Evolutionary conservation across 2,888 invertebrate genomes (phyloP), one percentile per base, ranked within the genome.

Genomic region (Athalia rosae): DNA sequence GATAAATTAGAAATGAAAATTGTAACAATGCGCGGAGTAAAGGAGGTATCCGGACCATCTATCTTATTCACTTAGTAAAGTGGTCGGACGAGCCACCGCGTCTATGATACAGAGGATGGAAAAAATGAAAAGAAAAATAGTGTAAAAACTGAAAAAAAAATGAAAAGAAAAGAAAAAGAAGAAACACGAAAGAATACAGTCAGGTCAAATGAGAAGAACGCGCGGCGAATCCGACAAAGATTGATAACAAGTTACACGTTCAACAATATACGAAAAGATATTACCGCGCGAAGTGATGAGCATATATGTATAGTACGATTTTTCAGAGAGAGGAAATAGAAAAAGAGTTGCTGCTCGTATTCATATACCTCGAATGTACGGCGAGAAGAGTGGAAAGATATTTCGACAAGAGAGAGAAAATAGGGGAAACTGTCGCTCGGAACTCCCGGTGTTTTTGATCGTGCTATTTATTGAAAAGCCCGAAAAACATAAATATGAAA

Each of bases 121-220:
- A 62, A 11, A 62, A 28, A 28, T 28, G 15, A 41, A 41, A 41
- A 53, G 53, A 62, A 11, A 28, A 11, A 5, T 15, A 6, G 62
- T 5, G 28, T 62, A 62, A 62, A 62, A 15, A 62, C 15, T n/a
- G n/a, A 62, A 62, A 62, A 11, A 61, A 9, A 59, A 13, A 59
- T 4, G 6, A n/a, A n/a, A n/a, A n/a, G n/a, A n/a, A n/a, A n/a
- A n/a, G n/a, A n/a, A n/a, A n/a, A n/a, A n/a, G n/a, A n/a, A n/a
- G n/a, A n/a, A n/a, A n/a, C n/a, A n/a, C n/a, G n/a, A n/a, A 13
- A 59, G 6, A 59, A 13, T 59, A 59, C 6, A 59, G 11, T 28
- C 28, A 28, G 59, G 59, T 11, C 59, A 59, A 13, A 59, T 28
- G 28, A 28, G 28, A 28, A 28, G 28, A 28, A 28, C 28, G 28